These are phyloP conservation scores for Hemichromis elongatus DNA, from an alignment of 2,113 vertebrate species.

Conservation along the genomic window DNA sequence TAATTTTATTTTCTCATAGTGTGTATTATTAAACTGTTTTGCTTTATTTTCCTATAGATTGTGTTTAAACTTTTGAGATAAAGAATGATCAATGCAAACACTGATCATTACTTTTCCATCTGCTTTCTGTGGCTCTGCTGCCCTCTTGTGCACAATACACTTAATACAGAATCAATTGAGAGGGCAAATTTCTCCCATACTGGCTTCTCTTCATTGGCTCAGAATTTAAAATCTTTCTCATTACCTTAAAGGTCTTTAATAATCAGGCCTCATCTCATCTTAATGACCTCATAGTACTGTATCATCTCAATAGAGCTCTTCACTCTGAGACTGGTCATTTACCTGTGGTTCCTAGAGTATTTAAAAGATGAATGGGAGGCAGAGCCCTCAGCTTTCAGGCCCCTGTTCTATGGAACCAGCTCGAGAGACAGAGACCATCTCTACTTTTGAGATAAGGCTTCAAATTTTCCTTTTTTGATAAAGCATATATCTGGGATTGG, in stretches of 20 bases:
- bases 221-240: not conserved
- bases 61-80: accelerated
- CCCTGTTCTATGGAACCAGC: not conserved
- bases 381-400: not conserved
- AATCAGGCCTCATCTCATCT: not conserved
- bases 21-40: not conserved
- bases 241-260: not conserved
- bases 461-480: not conserved
- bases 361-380: not conserved
- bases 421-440: not conserved
- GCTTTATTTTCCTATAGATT: not conserved
- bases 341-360: not conserved
- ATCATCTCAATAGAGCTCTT: not conserved
- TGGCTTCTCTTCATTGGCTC: not conserved
- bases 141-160: constrained; percentile 26
- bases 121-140: constrained; percentile 5
- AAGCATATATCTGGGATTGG: not conserved
- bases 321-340: not conserved
- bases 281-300: not conserved
- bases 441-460: not conserved
- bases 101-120: not conserved
- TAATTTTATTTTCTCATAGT: not conserved
- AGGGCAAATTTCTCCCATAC: not conserved
- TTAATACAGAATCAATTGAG: not conserved
- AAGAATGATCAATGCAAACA: not conserved